Conservation (phyloP, 2,797 vertebrate genomes). For the Enteromius thamalakanensis region DNA sequence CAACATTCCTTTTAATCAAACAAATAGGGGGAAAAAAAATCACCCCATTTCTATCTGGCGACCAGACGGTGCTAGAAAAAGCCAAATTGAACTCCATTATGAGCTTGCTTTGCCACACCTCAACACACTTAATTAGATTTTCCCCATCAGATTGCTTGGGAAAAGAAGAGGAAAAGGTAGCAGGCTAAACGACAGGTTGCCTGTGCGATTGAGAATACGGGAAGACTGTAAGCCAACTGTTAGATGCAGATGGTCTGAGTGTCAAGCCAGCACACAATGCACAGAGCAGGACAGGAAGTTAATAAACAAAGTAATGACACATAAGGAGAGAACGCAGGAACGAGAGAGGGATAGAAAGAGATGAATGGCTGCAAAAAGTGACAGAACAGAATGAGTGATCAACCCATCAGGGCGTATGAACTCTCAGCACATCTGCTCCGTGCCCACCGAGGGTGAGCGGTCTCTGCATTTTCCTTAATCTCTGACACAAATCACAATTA, state of each 20-base stretch:
- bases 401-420: slow-evolving; percentile 70
- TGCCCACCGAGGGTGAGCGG: slow-evolving; percentile 63
- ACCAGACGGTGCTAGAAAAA: not conserved
- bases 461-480: slow-evolving; percentile 77
- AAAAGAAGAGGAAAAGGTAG: not conserved
- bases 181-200: slow-evolving; percentile 26
- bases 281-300: slow-evolving; percentile 42
- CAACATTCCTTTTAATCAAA: not conserved
- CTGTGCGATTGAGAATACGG: not conserved
- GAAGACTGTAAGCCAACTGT: slow-evolving; percentile 13
- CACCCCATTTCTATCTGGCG: not conserved
- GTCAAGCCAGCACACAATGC: slow-evolving; percentile 36
- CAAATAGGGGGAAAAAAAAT: not conserved
- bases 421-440: slow-evolving; percentile 72
- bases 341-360: not conserved
- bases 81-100: slow-evolving; percentile 36
- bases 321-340: not conserved
- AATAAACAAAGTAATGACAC: slow-evolving; percentile 45
- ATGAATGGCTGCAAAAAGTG: slow-evolving; percentile 53
- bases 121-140: slow-evolving; percentile 44
- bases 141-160: not conserved
- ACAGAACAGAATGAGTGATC: slow-evolving; percentile 64
- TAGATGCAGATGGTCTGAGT: slow-evolving; percentile 53
- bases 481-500: slow-evolving; percentile 80
- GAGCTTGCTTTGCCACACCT: slow-evolving; percentile 17